Conservation (phyloP, 2,113 vertebrate genomes). For the Sander vitreus region DNA sequence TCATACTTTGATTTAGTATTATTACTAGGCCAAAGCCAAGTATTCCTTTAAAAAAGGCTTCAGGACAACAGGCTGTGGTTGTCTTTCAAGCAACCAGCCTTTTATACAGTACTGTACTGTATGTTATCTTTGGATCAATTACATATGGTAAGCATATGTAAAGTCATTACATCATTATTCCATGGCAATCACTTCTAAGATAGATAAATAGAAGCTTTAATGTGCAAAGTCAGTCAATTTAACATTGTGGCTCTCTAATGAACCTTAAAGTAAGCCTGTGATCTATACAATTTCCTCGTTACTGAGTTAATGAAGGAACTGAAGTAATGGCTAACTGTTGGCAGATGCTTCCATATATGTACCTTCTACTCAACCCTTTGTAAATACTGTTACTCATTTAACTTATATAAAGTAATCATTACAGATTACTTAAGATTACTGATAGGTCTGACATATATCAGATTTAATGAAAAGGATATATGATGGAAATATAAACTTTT, state of each 20-base stretch:
- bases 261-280: conserved; percentile 61
- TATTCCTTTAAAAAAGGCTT: conserved; percentile 15
- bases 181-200: conserved; percentile 40
- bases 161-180: conserved; percentile 62
- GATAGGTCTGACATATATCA: not conserved
- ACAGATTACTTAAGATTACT: not conserved
- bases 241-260: conserved; percentile 55
- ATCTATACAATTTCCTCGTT: conserved; percentile 37
- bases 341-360: conserved; percentile 57
- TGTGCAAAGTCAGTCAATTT: conserved; percentile 34
- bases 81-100: not conserved
- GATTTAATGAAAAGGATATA: not conserved
- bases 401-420: not conserved
- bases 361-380: not conserved
- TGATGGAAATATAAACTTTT: not conserved
- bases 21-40: not conserved
- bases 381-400: not conserved
- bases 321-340: conserved; percentile 48
- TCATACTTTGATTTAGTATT: conserved; percentile 3
- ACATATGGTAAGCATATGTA: conserved; percentile 57
- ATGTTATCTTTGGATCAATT: conserved; percentile 42
- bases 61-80: conserved; percentile 1
- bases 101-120: not conserved
- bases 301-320: conserved; percentile 49
- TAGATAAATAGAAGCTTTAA: conserved; percentile 35